Evolutionary conservation across 1,140 invertebrate species (phyloP).

Genomic region (Heliconius nattereri): DNA sequence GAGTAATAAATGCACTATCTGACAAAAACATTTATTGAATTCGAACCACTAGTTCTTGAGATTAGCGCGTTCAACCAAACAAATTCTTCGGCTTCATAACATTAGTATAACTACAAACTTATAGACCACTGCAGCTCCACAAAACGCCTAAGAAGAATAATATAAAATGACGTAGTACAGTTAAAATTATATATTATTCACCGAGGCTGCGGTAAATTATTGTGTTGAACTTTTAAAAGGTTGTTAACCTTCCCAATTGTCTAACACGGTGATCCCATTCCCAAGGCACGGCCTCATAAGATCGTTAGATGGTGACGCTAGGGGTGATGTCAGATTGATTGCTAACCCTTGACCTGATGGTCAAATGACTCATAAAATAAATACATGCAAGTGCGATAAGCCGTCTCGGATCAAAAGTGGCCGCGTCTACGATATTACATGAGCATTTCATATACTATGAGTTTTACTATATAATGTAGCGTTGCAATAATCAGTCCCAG

Average conservation of each 20-base stretch:
- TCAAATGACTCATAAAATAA: constrained; percentile 43
- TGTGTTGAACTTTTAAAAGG: constrained; percentile 10
- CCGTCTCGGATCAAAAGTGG: neutral
- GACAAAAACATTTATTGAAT: no score
- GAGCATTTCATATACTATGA: neutral
- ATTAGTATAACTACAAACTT: no score
- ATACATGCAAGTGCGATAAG: constrained; percentile 30
- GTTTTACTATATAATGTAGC: neutral
- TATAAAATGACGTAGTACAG: neutral
- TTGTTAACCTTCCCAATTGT: constrained; percentile 34
- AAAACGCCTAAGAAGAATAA: neutral
- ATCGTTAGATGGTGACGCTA: constrained; percentile 34
- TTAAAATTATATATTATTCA: constrained; percentile 14
- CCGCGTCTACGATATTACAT: neutral
- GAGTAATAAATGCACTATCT: no score
- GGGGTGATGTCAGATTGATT: constrained; percentile 44
- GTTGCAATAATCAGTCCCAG: neutral
- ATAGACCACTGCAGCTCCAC: neutral
- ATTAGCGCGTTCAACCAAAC: no score
- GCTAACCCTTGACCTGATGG: constrained; percentile 43
- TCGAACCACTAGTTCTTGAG: no score
- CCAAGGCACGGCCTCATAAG: constrained; percentile 31
- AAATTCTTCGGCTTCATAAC: no score
- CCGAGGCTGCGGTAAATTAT: neutral
- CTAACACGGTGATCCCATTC: constrained; percentile 32